These are phyloP conservation scores for Globia sparganii DNA, from an alignment of 2,888 invertebrate species.

Conservation along the genomic window DNA sequence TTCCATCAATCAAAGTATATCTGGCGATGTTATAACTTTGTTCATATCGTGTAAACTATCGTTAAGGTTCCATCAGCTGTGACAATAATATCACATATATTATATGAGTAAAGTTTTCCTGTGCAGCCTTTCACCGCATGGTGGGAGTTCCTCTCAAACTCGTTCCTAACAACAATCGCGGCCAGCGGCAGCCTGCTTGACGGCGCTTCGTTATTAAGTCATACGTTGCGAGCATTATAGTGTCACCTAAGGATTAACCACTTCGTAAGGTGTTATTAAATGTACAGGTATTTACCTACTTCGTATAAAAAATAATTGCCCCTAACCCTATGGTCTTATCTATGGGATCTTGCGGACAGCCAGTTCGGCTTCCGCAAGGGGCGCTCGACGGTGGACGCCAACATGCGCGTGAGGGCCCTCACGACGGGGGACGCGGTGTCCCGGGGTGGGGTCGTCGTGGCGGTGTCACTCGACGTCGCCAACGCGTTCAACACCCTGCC, in stretches of 20 bases:
- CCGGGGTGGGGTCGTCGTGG: no score
- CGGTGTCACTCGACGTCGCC: no score
- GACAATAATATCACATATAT: neutral
- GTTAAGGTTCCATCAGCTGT: slow-evolving; percentile 12
- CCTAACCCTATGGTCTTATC: no score
- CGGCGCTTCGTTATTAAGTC: neutral
- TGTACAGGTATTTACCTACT: neutral
- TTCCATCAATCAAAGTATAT: slow-evolving; percentile 3
- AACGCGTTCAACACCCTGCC: no score
- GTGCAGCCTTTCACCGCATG: slow-evolving; percentile 14
- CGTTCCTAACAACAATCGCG: slow-evolving; percentile 20
- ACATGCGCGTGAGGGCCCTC: no score
- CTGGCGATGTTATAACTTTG: slow-evolving; percentile 11
- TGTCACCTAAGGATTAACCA: neutral
- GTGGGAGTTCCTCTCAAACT: slow-evolving; percentile 32
- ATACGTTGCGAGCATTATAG: neutral
- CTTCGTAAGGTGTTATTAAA: neutral
- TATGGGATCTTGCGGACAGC: no score
- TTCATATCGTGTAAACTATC: slow-evolving; percentile 19
- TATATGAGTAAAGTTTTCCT: slow-evolving; percentile 40
- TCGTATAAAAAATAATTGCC: no score
- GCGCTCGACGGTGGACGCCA: no score
- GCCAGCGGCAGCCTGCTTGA: neutral
- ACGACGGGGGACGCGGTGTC: no score
- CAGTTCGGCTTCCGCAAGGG: no score